A percentile compares a stretch with the other conserved stretches of the same genome.
Evolutionary conservation across 2,113 vertebrate genomes (phyloP).

Genomic region (Epinephelus moara): DNA sequence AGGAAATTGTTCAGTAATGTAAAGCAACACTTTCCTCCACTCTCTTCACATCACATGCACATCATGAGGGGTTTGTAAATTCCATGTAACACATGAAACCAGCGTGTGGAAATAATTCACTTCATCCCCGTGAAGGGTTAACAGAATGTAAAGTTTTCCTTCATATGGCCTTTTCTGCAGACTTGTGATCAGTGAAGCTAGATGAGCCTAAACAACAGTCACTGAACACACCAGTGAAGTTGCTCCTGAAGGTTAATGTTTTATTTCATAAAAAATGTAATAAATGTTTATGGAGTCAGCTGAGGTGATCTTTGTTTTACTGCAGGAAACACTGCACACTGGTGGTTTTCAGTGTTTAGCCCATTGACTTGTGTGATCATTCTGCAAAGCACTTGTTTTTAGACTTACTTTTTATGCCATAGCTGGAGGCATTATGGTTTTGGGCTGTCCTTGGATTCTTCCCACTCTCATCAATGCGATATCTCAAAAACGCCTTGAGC

Average conservation of each 20-base stretch:
- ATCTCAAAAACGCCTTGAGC: no score
- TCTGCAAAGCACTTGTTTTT: no score
- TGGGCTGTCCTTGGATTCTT: no score
- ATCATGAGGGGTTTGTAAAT: constrained; percentile 7
- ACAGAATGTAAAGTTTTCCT: neutral
- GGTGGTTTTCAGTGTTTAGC: neutral
- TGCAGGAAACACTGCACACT: neutral
- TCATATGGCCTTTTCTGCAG: neutral
- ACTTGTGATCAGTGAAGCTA: neutral
- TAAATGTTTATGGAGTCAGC: neutral
- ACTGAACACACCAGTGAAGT: neutral
- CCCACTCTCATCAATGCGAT: no score
- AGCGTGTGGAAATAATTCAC: neutral
- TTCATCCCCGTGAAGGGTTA: neutral
- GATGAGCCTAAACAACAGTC: neutral
- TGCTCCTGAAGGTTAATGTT: neutral
- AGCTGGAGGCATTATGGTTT: no score
- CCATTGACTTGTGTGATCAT: no score
- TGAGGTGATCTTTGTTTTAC: neutral
- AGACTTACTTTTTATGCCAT: no score
- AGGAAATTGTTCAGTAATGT: constrained; percentile 14
- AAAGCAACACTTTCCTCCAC: neutral
- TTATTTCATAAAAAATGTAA: neutral
- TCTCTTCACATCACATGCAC: constrained; percentile 10
- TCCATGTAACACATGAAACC: neutral